These are phyloP conservation scores for Syrmaticus mikado DNA, from an alignment of 2,113 vertebrate genomes.

Conservation along the genomic window DNA sequence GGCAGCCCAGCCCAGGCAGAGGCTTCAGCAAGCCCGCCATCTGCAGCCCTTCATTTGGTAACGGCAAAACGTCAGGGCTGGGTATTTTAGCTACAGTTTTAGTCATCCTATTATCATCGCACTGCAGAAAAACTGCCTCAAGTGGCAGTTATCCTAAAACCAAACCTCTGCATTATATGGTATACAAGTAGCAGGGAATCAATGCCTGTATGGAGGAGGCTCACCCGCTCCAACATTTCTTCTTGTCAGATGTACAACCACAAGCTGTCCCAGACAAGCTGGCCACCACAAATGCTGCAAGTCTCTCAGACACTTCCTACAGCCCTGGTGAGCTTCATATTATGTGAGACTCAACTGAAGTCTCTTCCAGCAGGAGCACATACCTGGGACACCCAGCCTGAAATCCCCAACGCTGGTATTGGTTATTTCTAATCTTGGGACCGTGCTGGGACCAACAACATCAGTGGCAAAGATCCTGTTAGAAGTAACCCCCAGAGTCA, in stretches of 20 bases:
- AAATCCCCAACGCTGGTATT: accelerated
- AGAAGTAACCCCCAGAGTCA: not conserved
- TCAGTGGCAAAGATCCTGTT: not conserved
- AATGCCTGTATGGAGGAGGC: not conserved
- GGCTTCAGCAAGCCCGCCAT: not conserved
- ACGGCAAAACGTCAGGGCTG: not conserved
- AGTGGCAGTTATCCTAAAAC: conserved; percentile 15
- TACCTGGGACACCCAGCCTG: accelerated
- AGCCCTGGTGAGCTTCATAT: not conserved
- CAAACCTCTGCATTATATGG: not conserved
- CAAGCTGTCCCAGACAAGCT: not conserved
- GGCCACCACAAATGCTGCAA: too few relatives aligned
- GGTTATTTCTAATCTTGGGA: accelerated
- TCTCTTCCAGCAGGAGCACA: not conserved
- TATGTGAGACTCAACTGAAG: not conserved
- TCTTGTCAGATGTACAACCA: not conserved
- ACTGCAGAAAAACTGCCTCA: conserved; percentile 12
- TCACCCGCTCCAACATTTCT: not conserved
- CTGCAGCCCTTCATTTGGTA: not conserved
- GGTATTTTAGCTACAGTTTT: conserved; percentile 51
- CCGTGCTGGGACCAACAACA: not conserved
- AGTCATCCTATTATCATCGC: conserved; percentile 61
- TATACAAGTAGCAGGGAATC: not conserved
- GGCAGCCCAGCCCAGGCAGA: not conserved
- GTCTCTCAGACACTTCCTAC: not conserved